Evolutionary conservation across 2,113 vertebrate genomes (phyloP), one percentile per base, ranked within the genome.

Genomic region (Sinosuthora webbiana): DNA sequence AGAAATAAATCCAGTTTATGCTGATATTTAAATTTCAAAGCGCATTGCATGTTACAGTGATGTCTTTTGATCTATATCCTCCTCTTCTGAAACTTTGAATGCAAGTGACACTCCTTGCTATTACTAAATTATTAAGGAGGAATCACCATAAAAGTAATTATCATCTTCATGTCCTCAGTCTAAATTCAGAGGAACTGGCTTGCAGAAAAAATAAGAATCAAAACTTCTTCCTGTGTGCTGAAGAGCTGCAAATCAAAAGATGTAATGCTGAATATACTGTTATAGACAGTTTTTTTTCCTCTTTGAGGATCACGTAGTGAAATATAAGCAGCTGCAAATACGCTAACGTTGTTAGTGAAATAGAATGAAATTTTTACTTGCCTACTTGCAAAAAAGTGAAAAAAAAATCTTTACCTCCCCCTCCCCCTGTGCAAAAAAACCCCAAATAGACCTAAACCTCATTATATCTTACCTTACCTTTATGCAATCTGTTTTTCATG

Each of bases 141-240:
- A 76, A 49, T 90, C 53, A 86, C 50, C 45, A 39, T 70, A 50
- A 87, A 83, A 90, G 50, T 78, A 93, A 94, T 93, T 95, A 94
- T 30, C 28, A 70, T 88, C 39, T 83, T 95, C 47, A 8, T 83
- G 63, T 91, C 55, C 28, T 56, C 17, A 7, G n/a, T 88, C 57
- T 77, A 77, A 90, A 92, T 94, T 93, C 59, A 65, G 71, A 85
- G 45, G 63, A 88, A 59, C 33, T n/a, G 45, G 37, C 70, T 90
- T 92, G 24, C 73, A 59, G 89, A 89, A 90, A 83, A 42, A 89
- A 5, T 63, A 49, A 80, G 64, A 87, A 70, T 89, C 42, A 57
- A 80, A 92, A 63, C 33, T 39, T 50, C 37, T 70, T 93, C 11
- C 13, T 28, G 4, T 50, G 14, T 63, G 39, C 89, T 63, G 47